These are phyloP conservation scores for Spicauda simplicius DNA, from an alignment of 2,888 invertebrate genomes.

Conservation along the genomic window DNA sequence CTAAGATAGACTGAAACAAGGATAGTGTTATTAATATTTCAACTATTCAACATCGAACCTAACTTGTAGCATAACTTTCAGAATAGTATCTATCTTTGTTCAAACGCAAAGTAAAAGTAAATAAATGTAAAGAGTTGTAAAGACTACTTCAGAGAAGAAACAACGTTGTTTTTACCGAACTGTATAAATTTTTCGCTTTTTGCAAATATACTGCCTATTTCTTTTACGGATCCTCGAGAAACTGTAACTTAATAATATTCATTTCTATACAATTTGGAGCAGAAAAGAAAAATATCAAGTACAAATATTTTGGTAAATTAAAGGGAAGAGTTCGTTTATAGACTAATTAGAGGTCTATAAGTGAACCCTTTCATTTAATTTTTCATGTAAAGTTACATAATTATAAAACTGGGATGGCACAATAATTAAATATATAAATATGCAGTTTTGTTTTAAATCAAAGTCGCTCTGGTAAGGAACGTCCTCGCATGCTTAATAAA, in stretches of 20 bases:
- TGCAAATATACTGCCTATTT: conserved; percentile 5
- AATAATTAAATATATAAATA: too few relatives aligned
- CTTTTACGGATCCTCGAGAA: neutral
- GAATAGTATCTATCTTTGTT: conserved; percentile 9
- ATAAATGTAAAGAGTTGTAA: conserved; percentile 5
- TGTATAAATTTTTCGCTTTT: neutral
- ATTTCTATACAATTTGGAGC: neutral
- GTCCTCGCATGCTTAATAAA: too few relatives aligned
- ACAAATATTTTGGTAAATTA: too few relatives aligned
- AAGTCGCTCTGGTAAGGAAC: too few relatives aligned
- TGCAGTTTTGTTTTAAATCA: too few relatives aligned
- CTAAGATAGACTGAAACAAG: too few relatives aligned
- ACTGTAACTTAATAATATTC: neutral
- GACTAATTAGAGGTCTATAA: too few relatives aligned
- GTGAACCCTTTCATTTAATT: too few relatives aligned
- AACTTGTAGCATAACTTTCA: conserved; percentile 4
- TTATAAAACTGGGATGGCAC: too few relatives aligned
- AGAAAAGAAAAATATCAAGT: too few relatives aligned
- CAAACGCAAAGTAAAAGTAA: conserved; percentile 26
- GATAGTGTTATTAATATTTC: neutral
- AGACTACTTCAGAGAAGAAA: conserved; percentile 1
- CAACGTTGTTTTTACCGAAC: conserved; percentile 5
- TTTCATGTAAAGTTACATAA: too few relatives aligned
- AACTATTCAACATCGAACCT: neutral
- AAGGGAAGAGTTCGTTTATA: too few relatives aligned